Evolutionary conservation across 2,113 vertebrate genomes (phyloP).

Genomic region (Tachysurus fulvidraco): DNA sequence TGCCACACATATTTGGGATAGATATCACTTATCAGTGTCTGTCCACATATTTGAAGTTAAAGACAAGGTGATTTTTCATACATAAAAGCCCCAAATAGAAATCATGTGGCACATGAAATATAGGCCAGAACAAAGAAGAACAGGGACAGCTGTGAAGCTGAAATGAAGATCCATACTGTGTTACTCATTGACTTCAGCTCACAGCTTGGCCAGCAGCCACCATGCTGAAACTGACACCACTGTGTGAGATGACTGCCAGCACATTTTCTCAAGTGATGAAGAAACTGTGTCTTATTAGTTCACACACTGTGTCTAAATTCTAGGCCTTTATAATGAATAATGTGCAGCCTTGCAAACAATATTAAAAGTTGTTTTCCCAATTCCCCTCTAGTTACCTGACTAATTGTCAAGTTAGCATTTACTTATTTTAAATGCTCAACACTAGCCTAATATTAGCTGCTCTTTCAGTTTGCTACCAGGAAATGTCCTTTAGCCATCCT

Average conservation of each 20-base stretch:
- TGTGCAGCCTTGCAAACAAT: slow-evolving; percentile 58
- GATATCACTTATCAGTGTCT: slow-evolving; percentile 19
- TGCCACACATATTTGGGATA: not conserved
- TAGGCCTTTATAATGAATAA: slow-evolving; percentile 56
- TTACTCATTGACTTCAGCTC: slow-evolving; percentile 47
- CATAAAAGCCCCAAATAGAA: slow-evolving; percentile 27
- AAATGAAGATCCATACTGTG: slow-evolving; percentile 46
- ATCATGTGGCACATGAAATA: slow-evolving; percentile 20
- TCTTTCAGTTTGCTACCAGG: slow-evolving; percentile 19
- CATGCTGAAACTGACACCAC: slow-evolving; percentile 47
- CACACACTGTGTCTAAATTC: slow-evolving; percentile 68
- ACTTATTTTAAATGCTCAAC: not conserved
- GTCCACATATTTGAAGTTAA: slow-evolving; percentile 9
- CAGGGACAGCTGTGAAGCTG: slow-evolving; percentile 42
- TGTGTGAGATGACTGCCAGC: slow-evolving; percentile 51
- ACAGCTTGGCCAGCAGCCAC: slow-evolving; percentile 43
- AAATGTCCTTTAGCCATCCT: slow-evolving; percentile 18
- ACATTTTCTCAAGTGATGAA: slow-evolving; percentile 56
- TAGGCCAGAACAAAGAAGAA: slow-evolving; percentile 40
- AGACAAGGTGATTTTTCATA: not conserved
- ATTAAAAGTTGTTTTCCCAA: slow-evolving; percentile 55
- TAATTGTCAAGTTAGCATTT: slow-evolving; percentile 7
- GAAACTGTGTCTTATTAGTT: slow-evolving; percentile 60
- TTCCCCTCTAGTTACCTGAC: slow-evolving; percentile 35
- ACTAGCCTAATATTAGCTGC: not conserved